Base-by-base conservation (phyloP, 2,113 vertebrate species). In the Podarcis raffonei region DNA sequence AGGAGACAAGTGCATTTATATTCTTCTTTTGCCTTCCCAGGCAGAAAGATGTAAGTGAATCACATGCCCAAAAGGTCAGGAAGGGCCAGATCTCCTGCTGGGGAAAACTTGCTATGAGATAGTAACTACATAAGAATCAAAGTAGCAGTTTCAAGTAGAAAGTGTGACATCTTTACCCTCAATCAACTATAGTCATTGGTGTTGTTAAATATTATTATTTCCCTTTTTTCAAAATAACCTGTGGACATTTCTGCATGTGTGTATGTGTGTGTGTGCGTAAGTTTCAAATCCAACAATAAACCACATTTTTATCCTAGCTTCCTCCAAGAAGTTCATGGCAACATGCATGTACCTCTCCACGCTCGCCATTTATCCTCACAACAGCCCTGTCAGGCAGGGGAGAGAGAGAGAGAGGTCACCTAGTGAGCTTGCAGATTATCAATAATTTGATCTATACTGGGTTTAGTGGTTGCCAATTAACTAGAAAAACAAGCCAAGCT, bases 141-240 rank as follows among this genome's bases (percentile, higher is more conserved):
- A 81, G 84, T 59, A 91, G 91, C 2, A 90, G 92, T 12, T 84
- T 85, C 89, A 75, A 90, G 89, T 87, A 93, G 93, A 93, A 89
- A 92, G 87, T 89, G 81, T 83, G 6, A 87, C 90, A 91, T 91
- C 92, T 11, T 53, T 95, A 65, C 7, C 6, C 8, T 53, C 27
- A 48, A 91, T 93, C 89, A 91, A 89, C 92, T 92, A 86, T 80
- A 22, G 79, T 30, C 1, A 20, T 30, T 16, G 5, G 42, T 75
- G 35, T 13, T 62, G 59, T 62, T 62, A 62, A 62, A 62, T 20
- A 53, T 53, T 53, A 53, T 53, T 53, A 53, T 53, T 53, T 53
- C 48, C 48, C 11, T 53, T 53, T 53, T 53, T 53, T 53, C 48
- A 53, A 53, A 53, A 11, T 11, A 53, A 53, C 48, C 48, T 0